Percentiles rank a stretch among this genome's conserved stretches.
phyloP scores from a whole-genome alignment of 2,797 vertebrate genomes.

The Tympanoctomys barrerae region DNA sequence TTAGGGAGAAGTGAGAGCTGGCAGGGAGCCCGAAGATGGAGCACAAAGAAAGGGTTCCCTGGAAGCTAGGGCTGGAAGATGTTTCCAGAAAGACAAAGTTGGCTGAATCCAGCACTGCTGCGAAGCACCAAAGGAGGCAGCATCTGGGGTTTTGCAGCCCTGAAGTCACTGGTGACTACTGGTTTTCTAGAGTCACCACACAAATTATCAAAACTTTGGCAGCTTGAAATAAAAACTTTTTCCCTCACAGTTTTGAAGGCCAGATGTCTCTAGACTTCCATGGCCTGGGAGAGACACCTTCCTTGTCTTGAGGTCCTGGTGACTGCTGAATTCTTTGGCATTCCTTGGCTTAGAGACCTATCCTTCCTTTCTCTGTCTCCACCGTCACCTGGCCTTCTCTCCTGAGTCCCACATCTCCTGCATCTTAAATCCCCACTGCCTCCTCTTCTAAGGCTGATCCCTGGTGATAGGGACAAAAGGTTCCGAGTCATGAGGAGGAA shows the following conservation, averaged over 20 bases:
- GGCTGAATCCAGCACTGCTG: neutral
- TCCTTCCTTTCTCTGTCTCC: neutral
- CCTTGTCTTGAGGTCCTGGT: neutral
- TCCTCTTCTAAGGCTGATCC: neutral
- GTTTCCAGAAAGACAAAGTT: neutral
- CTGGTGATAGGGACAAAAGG: neutral
- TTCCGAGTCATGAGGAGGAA: neutral
- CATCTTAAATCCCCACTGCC: neutral
- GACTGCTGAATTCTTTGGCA: neutral
- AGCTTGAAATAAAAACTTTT: neutral
- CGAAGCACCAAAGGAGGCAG: neutral
- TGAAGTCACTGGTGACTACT: neutral
- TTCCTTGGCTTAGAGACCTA: neutral
- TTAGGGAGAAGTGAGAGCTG: neutral
- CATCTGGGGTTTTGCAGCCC: neutral
- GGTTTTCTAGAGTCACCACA: neutral
- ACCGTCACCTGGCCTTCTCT: neutral
- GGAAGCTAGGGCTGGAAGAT: neutral
- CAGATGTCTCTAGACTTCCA: neutral
- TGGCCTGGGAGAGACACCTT: neutral
- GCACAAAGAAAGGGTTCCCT: neutral
- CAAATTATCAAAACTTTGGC: neutral
- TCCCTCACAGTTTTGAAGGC: slow-evolving; percentile 20
- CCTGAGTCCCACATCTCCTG: neutral
- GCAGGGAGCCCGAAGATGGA: neutral